A percentile compares a stretch with the other conserved stretches of the same genome.
Conservation (phyloP, 1,140 invertebrate species). For the Coenobita brevimanus region DNA sequence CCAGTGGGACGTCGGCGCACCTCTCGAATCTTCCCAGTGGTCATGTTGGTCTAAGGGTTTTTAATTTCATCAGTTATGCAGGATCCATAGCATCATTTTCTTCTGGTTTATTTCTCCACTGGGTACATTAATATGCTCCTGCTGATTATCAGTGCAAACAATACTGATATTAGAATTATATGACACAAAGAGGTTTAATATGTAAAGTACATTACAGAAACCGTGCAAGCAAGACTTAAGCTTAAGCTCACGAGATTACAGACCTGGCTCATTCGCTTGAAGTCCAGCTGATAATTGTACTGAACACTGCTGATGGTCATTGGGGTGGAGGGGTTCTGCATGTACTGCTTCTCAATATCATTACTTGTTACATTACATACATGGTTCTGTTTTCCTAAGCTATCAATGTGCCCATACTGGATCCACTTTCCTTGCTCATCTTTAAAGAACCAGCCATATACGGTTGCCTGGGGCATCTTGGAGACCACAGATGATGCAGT, state of each 20-base stretch:
- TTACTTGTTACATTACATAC: slow-evolving; percentile 17
- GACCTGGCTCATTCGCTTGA: slow-evolving; percentile 32
- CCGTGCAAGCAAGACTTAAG: too few species aligned
- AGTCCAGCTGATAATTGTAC: slow-evolving; percentile 26
- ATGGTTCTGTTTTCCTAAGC: slow-evolving; percentile 24
- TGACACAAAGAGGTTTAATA: too few species aligned
- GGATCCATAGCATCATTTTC: too few species aligned
- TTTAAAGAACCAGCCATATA: slow-evolving; percentile 43
- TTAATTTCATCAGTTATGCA: too few species aligned
- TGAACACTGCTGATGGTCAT: slow-evolving; percentile 18
- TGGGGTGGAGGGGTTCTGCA: not conserved
- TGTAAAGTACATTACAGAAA: too few species aligned
- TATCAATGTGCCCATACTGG: slow-evolving; percentile 14
- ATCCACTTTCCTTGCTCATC: slow-evolving; percentile 54
- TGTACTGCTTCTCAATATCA: slow-evolving; percentile 39
- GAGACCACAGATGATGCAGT: slow-evolving; percentile 20
- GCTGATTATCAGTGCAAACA: too few species aligned
- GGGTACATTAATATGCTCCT: too few species aligned
- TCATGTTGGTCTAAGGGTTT: slow-evolving; percentile 26
- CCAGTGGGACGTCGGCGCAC: slow-evolving; percentile 34
- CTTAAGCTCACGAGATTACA: too few species aligned
- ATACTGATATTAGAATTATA: too few species aligned
- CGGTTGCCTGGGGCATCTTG: slow-evolving; percentile 35
- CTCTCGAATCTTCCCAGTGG: slow-evolving; percentile 9
- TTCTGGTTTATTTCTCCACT: too few species aligned